Evolutionary conservation across 2,888 invertebrate genomes (phyloP), one percentile per base, ranked within the genome.

Genomic region (Ametastegia equiseti): DNA sequence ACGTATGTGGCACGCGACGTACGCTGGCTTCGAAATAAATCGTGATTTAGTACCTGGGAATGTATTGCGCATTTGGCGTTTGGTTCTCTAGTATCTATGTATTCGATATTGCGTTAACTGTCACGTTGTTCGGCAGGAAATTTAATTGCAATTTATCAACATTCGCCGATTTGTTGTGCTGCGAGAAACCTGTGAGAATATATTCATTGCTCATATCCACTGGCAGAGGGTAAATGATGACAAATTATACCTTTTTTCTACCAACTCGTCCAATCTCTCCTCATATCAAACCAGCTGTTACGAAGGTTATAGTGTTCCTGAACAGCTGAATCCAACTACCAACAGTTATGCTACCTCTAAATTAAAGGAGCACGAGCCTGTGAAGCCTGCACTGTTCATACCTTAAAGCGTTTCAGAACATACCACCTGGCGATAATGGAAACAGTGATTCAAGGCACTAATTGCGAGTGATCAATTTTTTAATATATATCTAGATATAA

Each of bases 281-380:
- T 19, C 39, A 67, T 60, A 67, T 67, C 67, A 1, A 60, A 67
- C 36, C 36, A 67, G 67, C 67, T 67, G 67, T 67, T 67, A 23
- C 36, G 39, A 67, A 23, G 19, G 9, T 39, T 39, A 19, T 67
- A 39, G 19, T 36, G 67, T 67, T 67, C 13, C 39, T 39, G 67
- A 67, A 67, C 67, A 67, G 36, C 39, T 67, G 67, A 67, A 39
- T 67, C 36, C 19, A 67, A 67, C 39, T 67, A 67, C 39, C 67
- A 23, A 67, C 39, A 9, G 3, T 19, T 42, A 11, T 67, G 23
- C 11, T 67, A 39, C 19, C 60, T 30, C 13, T 67, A 42, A 67
- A 67, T 67, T 39, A 67, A 39, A 67, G 39, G 39, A 9, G 39
- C 19, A 42, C 67, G 39, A 15, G 30, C 30, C 60, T 60, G 11